Evolutionary conservation across 2,888 invertebrate species (phyloP), one percentile per base, ranked within the genome.

Genomic region (Chirona hameri): DNA sequence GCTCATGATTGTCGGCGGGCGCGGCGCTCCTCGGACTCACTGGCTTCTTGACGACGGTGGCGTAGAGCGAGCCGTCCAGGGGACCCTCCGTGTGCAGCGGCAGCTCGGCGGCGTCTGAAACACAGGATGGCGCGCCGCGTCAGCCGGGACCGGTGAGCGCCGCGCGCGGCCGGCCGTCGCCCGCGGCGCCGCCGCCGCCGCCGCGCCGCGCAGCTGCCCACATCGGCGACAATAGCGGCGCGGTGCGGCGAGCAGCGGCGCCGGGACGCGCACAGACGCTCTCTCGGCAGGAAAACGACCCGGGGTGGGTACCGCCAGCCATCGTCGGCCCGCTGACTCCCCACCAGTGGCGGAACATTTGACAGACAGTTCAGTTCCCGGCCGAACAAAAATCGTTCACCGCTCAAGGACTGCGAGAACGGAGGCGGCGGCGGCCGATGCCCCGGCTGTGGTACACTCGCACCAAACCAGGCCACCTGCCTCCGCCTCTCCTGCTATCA

Each of bases 1-100:
- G 93, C 46, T 29, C 81, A 76, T 79, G 76, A 65, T 31, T 82
- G 48, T 85, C 83, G 65, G 83, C 81, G 24, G 79, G 60, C 55
- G 72, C 82, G 84, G 84, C 21, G n/a, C 85, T 85, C 24, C 76
- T 27, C 72, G 46, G 69, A 89, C 86, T 89, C 89, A 84, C 39
- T 81, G 86, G 87, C 86, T 87, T 87, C 86, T 89, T 89, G 86
- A 87, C 86, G 82, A 90, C 88, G 65, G 89, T 89, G 83, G 96
- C 95, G 91, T 96, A 96, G 87, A 96, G 92, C 87, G 95, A 95
- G 86, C 96, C 96, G 92, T 96, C 95, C 86, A 95, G 90, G 79
- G 95, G 95, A 72, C 95, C 95, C 88, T 93, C 93, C 80, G 94
- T 94, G 89, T 94, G 94, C 65, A 84, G 83, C 81, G 84, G 18